phyloP scores from a whole-genome alignment of 1,140 invertebrate genomes.

The Penaeus chinensis region DNA sequence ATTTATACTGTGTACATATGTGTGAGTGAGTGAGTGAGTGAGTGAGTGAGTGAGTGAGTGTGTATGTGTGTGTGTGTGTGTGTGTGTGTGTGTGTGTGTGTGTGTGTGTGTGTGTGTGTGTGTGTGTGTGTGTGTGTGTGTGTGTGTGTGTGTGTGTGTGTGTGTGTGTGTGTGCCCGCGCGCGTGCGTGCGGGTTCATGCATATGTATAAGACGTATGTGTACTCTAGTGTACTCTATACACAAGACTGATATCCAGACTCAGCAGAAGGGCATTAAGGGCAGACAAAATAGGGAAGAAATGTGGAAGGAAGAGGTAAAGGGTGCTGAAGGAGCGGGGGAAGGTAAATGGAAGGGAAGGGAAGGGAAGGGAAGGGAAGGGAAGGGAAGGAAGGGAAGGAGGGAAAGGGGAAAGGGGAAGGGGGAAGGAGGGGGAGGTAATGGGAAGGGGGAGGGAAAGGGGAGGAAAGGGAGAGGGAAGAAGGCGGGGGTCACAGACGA shows the following conservation, averaged over 20 bases:
- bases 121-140: slow-evolving; percentile 11
- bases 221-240: neutral
- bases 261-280: no score
- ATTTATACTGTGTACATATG: no score
- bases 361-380: neutral
- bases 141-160: slow-evolving; percentile 2
- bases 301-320: neutral
- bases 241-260: no score
- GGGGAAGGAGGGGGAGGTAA: neutral
- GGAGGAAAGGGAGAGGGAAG: neutral
- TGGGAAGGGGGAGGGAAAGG: neutral
- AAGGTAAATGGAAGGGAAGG: neutral
- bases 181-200: neutral
- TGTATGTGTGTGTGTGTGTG: slow-evolving; percentile 15
- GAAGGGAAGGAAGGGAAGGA: neutral
- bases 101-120: slow-evolving; percentile 7
- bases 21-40: neutral
- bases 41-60: neutral
- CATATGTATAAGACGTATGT: neutral
- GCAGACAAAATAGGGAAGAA: no score
- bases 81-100: slow-evolving; percentile 15
- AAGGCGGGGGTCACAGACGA: neutral
- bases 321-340: neutral
- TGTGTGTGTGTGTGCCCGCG: neutral
- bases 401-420: neutral